Evolutionary conservation across 2,888 invertebrate genomes (phyloP), one percentile per base, ranked within the genome.

Genomic region (Clostera curtula): DNA sequence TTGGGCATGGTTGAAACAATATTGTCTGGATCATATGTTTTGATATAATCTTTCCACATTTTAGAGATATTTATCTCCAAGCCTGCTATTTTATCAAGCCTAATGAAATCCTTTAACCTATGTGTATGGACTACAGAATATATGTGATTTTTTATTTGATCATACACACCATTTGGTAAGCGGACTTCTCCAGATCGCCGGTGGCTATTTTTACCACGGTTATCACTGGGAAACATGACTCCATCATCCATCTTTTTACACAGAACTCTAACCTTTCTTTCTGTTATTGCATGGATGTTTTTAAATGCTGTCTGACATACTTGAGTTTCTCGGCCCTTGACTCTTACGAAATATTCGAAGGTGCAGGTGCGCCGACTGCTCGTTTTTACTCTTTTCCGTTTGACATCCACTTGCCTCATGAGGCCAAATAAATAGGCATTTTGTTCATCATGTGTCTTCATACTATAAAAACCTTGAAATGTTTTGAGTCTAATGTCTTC

Each of bases 191-290:
- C 85, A 25, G 82, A 75, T 11, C 85, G 67, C 6, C 83, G 67
- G 30, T 85, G 85, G 41, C 85, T 83, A 45, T 85, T 86, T 49
- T 82, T 85, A 0, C 86, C 86, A 33, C 86, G 61, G 37, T 86
- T 85, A 40, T 86, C 86, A 58, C 85, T 79, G 4, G 86, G 86
- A 45, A 85, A 86, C 79, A 86, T 83, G 1, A 86, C 74, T 25
- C 86, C 86, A 56, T 86, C 86, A 57, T 86, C 86, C 83, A 86
- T 83, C 58, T 86, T 86, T 49, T 86, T 85, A 44, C 86, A 86
- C 1, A 86, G 62, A 1, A 86, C 86, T 55, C 86, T 57, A 2
- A 86, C 86, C 61, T 86, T 86, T 42, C 86, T 66, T 49, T 85
- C 85, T 12, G 86, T 85, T 24, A 86, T 85, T 2, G 85, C 83